Conservation (phyloP, 2,888 invertebrate genomes). For the Gortyna flavago region DNA sequence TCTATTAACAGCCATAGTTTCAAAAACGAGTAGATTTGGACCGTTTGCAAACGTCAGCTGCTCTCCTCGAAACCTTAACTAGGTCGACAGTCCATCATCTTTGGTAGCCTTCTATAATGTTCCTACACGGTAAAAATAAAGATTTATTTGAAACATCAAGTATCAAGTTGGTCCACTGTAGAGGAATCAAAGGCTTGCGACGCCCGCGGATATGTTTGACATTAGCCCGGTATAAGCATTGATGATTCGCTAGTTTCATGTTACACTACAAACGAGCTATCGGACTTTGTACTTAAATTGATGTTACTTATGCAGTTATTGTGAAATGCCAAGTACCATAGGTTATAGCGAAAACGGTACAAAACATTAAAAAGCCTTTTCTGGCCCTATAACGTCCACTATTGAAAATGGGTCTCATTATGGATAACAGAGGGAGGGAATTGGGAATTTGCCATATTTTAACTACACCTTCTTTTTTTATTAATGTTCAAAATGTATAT, state of each 20-base stretch:
- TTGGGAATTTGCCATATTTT: not conserved
- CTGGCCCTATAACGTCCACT: rapidly evolving
- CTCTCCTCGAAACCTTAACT: not conserved
- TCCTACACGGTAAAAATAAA: not conserved
- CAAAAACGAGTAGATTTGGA: not conserved
- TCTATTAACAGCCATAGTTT: not conserved
- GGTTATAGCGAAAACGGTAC: conserved; percentile 5
- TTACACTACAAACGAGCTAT: conserved; percentile 60
- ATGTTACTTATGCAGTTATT: conserved; percentile 49
- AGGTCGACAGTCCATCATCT: not conserved
- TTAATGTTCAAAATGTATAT: no score
- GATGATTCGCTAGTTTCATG: conserved; percentile 82
- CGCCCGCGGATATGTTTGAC: conserved; percentile 85
- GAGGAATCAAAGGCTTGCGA: conserved; percentile 66
- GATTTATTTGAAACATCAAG: not conserved
- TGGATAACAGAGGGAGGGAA: not conserved
- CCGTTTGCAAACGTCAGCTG: not conserved
- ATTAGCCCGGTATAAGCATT: conserved; percentile 86
- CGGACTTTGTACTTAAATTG: conserved; percentile 58
- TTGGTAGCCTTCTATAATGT: not conserved
- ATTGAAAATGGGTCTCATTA: not conserved
- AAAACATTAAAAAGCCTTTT: not conserved
- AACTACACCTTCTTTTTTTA: no score
- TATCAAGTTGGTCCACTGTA: conserved; percentile 69
- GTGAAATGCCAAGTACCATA: conserved; percentile 28